Evolutionary conservation across 2,113 vertebrate genomes (phyloP).

Genomic region (Dasypus novemcinctus): DNA sequence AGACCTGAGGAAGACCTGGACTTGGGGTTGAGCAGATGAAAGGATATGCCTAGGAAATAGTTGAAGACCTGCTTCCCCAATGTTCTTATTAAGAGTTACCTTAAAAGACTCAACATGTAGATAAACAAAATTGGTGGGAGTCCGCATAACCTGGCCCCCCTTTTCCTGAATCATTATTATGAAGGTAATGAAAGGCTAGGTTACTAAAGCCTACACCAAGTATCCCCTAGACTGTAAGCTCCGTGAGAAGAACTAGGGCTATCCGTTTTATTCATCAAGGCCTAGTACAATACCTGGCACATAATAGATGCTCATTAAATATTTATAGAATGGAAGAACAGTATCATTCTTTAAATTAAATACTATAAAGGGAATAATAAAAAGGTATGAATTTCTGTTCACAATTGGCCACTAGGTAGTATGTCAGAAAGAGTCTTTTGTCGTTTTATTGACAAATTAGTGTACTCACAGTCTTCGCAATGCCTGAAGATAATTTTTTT

Average conservation of each 20-base stretch:
- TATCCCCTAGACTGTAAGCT: not conserved
- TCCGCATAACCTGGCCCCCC: no score
- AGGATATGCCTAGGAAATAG: not conserved
- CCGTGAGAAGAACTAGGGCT: not conserved
- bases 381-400: not conserved
- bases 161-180: not conserved
- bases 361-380: not conserved
- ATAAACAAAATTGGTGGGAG: not conserved
- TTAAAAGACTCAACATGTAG: not conserved
- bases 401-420: not conserved
- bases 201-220: not conserved
- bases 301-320: conserved; percentile 18
- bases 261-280: not conserved
- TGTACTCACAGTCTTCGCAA: not conserved
- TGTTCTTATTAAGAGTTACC: not conserved
- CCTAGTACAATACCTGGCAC: not conserved
- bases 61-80: not conserved
- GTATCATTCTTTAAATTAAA: conserved; percentile 12
- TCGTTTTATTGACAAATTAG: not conserved
- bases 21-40: not conserved
- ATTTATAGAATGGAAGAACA: not conserved
- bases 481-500: not conserved
- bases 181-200: not conserved
- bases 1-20: not conserved
- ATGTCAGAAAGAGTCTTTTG: conserved; percentile 21